phyloP scores from a whole-genome alignment of 2,888 invertebrate species.

The Agonopterix alstromeriana region DNA sequence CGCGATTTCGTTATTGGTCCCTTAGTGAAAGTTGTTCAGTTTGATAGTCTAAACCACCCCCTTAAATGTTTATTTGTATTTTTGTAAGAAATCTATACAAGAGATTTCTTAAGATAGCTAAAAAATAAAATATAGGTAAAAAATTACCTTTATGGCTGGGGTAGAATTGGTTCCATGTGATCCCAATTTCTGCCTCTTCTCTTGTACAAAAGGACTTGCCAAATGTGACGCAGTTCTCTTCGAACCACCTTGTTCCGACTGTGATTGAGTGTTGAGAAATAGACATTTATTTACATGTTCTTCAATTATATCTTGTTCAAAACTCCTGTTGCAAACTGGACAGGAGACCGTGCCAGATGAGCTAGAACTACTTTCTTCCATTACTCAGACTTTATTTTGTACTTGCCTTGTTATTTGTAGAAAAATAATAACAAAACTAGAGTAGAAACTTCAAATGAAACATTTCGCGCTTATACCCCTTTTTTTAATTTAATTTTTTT shows the following conservation, averaged over 20 bases:
- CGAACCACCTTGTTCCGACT: slow-evolving; percentile 19
- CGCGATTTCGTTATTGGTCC: no score
- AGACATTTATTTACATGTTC: slow-evolving; percentile 83
- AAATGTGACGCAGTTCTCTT: slow-evolving; percentile 41
- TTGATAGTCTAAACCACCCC: no score
- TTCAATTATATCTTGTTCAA: slow-evolving; percentile 72
- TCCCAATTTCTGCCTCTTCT: slow-evolving; percentile 41
- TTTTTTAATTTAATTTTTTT: no score
- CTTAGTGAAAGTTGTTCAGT: no score
- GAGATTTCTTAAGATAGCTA: slow-evolving; percentile 4
- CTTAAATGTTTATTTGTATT: no score
- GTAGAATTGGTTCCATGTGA: slow-evolving; percentile 7
- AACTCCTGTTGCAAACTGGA: slow-evolving; percentile 80
- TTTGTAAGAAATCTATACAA: no score
- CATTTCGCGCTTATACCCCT: no score
- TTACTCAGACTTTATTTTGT: no score
- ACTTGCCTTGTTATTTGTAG: no score
- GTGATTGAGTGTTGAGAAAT: slow-evolving; percentile 72
- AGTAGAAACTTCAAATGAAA: no score
- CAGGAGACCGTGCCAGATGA: slow-evolving; percentile 48
- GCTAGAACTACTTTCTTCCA: slow-evolving; percentile 6
- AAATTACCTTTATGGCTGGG: slow-evolving; percentile 5
- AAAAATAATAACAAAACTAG: no score
- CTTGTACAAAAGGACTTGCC: slow-evolving; percentile 22
- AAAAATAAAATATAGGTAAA: slow-evolving; percentile 4